Evolutionary conservation across 2,113 vertebrate genomes (phyloP).

Genomic region (Prunella fulvescens): DNA sequence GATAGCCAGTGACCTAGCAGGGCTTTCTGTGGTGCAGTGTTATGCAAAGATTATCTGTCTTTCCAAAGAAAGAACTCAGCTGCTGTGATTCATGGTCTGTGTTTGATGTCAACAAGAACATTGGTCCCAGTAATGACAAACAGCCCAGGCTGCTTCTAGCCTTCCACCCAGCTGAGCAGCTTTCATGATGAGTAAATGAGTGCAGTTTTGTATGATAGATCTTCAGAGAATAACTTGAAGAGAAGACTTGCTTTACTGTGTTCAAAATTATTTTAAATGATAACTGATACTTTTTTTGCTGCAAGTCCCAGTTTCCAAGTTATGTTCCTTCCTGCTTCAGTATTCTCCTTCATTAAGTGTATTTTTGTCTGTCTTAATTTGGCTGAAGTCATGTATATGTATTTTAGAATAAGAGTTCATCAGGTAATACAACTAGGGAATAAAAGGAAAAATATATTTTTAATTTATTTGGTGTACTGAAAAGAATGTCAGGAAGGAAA

Average conservation of each 20-base stretch:
- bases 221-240: not conserved
- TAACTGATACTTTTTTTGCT: not conserved
- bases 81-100: not conserved
- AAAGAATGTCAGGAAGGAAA: not conserved
- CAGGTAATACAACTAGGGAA: not conserved
- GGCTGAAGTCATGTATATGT: not conserved
- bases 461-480: not conserved
- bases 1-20: not conserved
- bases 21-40: not conserved
- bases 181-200: not conserved
- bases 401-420: not conserved
- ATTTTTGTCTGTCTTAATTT: not conserved
- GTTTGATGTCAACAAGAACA: conserved; percentile 18
- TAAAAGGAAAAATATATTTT: not conserved
- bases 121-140: not conserved
- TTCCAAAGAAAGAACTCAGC: not conserved
- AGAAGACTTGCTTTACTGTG: not conserved
- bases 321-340: not conserved
- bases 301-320: not conserved
- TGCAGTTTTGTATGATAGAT: not conserved
- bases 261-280: not conserved
- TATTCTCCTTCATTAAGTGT: not conserved
- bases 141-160: not conserved
- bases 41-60: not conserved
- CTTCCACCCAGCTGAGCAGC: not conserved